These are phyloP conservation scores for Triplophysa tibetana DNA, from an alignment of 2,113 vertebrate species.

Conservation along the genomic window DNA sequence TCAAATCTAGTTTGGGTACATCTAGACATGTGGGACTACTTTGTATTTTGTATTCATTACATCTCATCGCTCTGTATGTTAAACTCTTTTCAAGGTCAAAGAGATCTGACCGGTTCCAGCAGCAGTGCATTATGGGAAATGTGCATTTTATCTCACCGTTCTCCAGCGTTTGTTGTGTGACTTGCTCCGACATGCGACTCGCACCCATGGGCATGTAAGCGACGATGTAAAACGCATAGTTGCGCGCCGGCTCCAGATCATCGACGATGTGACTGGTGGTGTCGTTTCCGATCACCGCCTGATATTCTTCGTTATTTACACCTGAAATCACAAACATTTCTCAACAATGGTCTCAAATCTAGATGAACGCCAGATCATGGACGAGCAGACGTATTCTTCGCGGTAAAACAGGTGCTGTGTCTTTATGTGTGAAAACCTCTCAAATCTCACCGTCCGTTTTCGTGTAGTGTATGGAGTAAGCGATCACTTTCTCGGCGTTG, in stretches of 20 bases:
- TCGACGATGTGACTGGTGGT: slow-evolving; percentile 95
- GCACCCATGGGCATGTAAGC: slow-evolving; percentile 99
- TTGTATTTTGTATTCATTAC: too few species aligned
- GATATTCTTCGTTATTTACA: slow-evolving; percentile 97
- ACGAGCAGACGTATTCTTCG: too few species aligned
- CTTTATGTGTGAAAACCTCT: too few species aligned
- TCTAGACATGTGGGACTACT: too few species aligned
- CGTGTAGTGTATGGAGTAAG: slow-evolving; percentile 98
- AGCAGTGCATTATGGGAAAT: neutral
- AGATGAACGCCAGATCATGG: too few species aligned
- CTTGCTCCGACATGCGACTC: slow-evolving; percentile 97
- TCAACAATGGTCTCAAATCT: too few species aligned
- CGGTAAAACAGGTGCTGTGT: too few species aligned
- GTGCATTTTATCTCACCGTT: slow-evolving; percentile 80
- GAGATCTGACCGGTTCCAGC: neutral
- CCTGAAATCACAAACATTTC: slow-evolving; percentile 68
- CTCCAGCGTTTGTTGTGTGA: slow-evolving; percentile 91
- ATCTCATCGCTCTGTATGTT: too few species aligned
- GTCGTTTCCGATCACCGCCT: slow-evolving; percentile 96
- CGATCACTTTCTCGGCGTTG: slow-evolving; percentile 95
- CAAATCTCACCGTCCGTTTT: slow-evolving; percentile 87
- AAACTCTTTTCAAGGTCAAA: too few species aligned
- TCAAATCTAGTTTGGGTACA: too few species aligned
- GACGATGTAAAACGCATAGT: slow-evolving; percentile 97
- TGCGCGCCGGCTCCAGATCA: slow-evolving; percentile 91